Evolutionary conservation across 2,888 invertebrate genomes (phyloP).

Genomic region (Acanthosepion esculentum): DNA sequence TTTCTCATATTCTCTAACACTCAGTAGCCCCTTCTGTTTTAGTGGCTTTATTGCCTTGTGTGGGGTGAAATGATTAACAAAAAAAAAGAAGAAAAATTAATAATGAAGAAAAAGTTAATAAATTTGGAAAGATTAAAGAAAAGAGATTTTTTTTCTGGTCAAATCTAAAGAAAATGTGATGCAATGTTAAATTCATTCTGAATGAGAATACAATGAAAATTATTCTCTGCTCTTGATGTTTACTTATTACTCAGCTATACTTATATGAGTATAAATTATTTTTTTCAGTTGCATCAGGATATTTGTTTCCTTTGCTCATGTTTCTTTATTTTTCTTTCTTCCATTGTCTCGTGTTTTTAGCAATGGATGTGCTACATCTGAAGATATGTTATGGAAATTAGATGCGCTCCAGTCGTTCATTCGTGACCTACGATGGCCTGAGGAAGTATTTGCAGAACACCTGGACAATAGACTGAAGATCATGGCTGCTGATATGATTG

Average conservation of each 20-base stretch:
- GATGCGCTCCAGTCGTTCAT: constrained; percentile 99
- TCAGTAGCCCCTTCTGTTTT: too few relatives aligned
- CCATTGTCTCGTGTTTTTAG: constrained; percentile 55
- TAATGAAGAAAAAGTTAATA: too few relatives aligned
- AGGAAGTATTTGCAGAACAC: constrained; percentile 96
- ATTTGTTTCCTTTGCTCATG: not conserved
- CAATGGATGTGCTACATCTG: constrained; percentile 95
- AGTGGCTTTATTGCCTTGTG: too few relatives aligned
- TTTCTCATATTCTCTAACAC: too few relatives aligned
- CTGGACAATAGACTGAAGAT: constrained; percentile 95
- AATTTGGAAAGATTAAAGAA: too few relatives aligned
- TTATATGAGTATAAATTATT: not conserved
- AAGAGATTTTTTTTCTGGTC: too few relatives aligned
- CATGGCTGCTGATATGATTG: constrained; percentile 99
- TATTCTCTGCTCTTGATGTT: too few relatives aligned
- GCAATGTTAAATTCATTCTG: too few relatives aligned
- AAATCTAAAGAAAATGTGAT: too few relatives aligned
- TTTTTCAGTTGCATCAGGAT: not conserved
- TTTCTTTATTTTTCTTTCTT: not conserved
- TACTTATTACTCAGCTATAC: not conserved
- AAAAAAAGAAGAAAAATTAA: too few relatives aligned
- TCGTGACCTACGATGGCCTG: constrained; percentile 98
- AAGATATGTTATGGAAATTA: constrained; percentile 98
- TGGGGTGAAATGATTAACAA: too few relatives aligned
- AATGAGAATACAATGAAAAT: too few relatives aligned